These are phyloP conservation scores for Paramisgurnus dabryanus DNA, from an alignment of 2,113 vertebrate genomes.

Conservation along the genomic window DNA sequence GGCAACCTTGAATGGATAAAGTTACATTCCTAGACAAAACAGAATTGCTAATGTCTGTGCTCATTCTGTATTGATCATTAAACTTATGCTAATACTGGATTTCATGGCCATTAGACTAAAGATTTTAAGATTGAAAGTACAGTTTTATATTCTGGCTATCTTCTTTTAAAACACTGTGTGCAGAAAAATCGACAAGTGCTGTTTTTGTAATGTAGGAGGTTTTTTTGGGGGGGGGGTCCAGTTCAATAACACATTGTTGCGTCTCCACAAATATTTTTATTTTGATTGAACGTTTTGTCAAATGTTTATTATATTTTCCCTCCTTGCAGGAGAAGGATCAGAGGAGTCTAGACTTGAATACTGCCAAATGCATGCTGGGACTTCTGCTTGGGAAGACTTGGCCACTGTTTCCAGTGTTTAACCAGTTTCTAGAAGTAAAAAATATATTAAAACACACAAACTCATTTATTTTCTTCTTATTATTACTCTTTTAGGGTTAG, in stretches of 20 bases:
- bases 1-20: background rate
- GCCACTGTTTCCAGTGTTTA: slow-evolving; percentile 98
- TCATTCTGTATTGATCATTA: background rate
- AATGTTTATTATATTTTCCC: background rate
- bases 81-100: background rate
- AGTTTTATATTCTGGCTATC: background rate
- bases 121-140: background rate
- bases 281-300: background rate
- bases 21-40: slow-evolving; percentile 10
- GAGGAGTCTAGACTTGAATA: slow-evolving; percentile 98
- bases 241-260: background rate
- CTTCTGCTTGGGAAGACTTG: slow-evolving; percentile 97
- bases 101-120: background rate
- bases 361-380: slow-evolving; percentile 98
- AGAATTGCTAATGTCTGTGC: background rate
- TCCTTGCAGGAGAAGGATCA: slow-evolving; percentile 94
- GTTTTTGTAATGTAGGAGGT: background rate
- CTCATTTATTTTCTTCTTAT: too few relatives aligned
- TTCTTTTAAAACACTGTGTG: background rate
- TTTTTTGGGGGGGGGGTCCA: too few relatives aligned
- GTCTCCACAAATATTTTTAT: background rate
- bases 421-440: slow-evolving; percentile 97
- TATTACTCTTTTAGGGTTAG: too few relatives aligned
- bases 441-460: too few relatives aligned
- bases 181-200: background rate